These are phyloP conservation scores for Papilio glaucus DNA, from an alignment of 1,140 invertebrate genomes.

Conservation along the genomic window DNA sequence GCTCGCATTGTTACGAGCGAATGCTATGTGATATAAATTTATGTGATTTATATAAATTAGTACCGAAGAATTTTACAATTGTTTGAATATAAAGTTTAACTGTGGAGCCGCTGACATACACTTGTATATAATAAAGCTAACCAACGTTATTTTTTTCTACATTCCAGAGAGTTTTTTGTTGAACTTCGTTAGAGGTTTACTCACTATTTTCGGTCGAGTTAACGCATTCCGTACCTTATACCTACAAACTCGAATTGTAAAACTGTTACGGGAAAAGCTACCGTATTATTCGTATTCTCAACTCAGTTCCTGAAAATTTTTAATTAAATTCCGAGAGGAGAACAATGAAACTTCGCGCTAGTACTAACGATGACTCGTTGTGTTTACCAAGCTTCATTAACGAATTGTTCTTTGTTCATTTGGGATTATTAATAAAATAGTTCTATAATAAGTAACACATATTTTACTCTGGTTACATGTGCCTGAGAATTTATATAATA, in stretches of 20 bases:
- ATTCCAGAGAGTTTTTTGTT: background rate
- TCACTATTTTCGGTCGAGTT: background rate
- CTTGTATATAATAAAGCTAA: background rate
- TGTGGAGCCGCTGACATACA: too few species aligned
- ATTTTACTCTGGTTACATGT: too few species aligned
- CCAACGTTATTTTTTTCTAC: background rate
- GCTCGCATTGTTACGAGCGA: too few species aligned
- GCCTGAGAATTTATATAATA: too few species aligned
- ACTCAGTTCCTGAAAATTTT: background rate
- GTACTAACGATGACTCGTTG: background rate
- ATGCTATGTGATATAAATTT: too few species aligned
- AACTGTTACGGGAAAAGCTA: background rate
- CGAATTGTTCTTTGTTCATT: background rate
- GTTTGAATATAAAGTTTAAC: too few species aligned
- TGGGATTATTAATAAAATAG: background rate
- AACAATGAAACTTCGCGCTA: slow-evolving; percentile 9
- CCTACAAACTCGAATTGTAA: background rate
- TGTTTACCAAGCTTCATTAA: slow-evolving; percentile 14
- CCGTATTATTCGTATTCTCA: background rate
- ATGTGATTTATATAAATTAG: too few species aligned
- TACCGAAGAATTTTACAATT: too few species aligned
- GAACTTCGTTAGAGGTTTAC: background rate
- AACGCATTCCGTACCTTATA: background rate
- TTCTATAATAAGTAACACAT: too few species aligned
- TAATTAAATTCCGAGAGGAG: background rate